Evolutionary conservation across 2,797 vertebrate species (phyloP), one percentile per base, ranked within the genome.

Genomic region (Garrulus glandarius): DNA sequence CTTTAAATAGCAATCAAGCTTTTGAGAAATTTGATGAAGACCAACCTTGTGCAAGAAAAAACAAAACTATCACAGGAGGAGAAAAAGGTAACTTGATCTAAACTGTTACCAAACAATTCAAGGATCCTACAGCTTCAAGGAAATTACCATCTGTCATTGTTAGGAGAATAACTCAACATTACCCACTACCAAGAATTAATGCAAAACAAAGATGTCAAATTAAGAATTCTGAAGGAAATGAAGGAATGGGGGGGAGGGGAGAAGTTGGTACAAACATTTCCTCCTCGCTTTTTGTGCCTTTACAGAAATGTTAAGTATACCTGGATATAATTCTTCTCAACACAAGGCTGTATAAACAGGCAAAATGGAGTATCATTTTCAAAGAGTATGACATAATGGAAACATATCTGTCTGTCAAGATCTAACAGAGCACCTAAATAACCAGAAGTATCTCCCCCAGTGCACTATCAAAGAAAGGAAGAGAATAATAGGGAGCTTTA

Each of bases 401-500:
- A 81, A 86, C 41, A 43, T 43, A 64, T 83, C 47, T 49, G 21
- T 68, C 74, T 89, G 29, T 59, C 24, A 84, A 84, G 84, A 91
- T 84, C 65, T 78, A 87, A 83, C 30, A 60, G 10, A 63, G 49
- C 29, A 93, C 26, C 68, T 81, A 84, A 85, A 71, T 78, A 93
- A 84, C 63, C n/a, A 39, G n/a, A 84, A 72, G 75, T 26, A 87
- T 85, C 50, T 79, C 64, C 59, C 57, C 1, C 3, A 63, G 49
- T 26, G 64, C n/a, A 8, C 39, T 69, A 72, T 32, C 43, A 84
- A 47, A 79, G 43, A 84, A 84, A 56, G 18, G 44, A 76, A 79
- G 15, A 69, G 67, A 79, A 43, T 47, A 90, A 84, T 6, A 67
- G 17, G 83, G 23, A 52, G 37, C 39, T 76, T 72, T 76, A 67